Evolutionary conservation across 1,140 invertebrate genomes (phyloP), one percentile per base, ranked within the genome.

Genomic region (Trichonephila clavipes): DNA sequence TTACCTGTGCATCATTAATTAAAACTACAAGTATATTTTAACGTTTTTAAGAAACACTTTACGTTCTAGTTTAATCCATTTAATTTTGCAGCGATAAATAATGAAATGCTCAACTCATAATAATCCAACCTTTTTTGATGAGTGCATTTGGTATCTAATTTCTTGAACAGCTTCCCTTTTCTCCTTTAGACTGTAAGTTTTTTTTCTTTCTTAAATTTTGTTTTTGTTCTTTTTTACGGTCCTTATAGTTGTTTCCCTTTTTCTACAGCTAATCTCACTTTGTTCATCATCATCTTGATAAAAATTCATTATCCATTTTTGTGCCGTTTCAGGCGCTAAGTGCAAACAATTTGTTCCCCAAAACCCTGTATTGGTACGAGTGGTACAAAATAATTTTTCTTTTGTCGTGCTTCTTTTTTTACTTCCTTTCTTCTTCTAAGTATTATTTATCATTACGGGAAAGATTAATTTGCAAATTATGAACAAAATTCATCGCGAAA

Each of bases 281-380:
- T 62, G 16, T 51, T 93, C 64, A 93, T 93, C 91, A 77, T 62
- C 28, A 58, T 59, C 21, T 92, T 87, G 24, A 82, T 93, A 93
- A 93, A 93, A 93, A 93, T 93, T 93, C 92, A 93, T 93, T 93
- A 93, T 93, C 92, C 51, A 24, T 93, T 93, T 88, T 90, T 90
- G 89, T 18, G 19, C n/a, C 24, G 21, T 88, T 81, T 64, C 64
- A 59, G 21, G 77, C 24, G 21, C 66, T 93, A 88, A 93, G 92
- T 88, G 92, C 92, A 88, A 93, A 93, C 92, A 93, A 88, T 93
- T 93, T 93, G 86, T 82, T 93, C 59, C 34, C 34, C 14, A 81
- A 88, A 69, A 14, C 8, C 44, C 34, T 85, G 58, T 85, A 81
- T 64, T 81, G 85, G 18, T 59, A 51, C 44, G 66, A 72, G 88